Percentiles rank a stretch among this genome's conserved stretches.
Evolutionary conservation across 2,888 invertebrate genomes (phyloP).

Genomic region (Zygaena filipendulae): DNA sequence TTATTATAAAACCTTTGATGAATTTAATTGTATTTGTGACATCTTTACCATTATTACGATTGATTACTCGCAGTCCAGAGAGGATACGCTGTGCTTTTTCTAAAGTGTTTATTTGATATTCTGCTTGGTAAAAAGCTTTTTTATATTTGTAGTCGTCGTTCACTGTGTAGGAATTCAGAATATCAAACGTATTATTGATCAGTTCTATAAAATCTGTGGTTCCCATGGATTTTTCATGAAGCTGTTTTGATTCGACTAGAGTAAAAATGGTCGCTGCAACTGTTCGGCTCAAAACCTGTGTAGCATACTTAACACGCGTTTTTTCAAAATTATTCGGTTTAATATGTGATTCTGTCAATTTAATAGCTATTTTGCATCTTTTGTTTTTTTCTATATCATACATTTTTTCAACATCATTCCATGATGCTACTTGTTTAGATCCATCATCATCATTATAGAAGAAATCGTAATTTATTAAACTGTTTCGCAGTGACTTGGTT

Average conservation of each 20-base stretch:
- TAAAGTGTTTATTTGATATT: conserved; percentile 9
- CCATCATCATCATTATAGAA: conserved; percentile 3
- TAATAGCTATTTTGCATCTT: conserved; percentile 9
- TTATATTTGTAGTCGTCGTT: conserved; percentile 8
- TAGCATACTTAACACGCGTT: conserved; percentile 13
- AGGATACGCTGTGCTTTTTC: conserved; percentile 4
- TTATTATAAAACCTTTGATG: conserved; percentile 5
- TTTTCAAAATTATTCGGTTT: conserved; percentile 14
- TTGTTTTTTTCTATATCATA: conserved; percentile 8
- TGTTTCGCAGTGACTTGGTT: conserved; percentile 8
- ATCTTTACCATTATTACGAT: conserved; percentile 1
- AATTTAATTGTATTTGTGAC: conserved; percentile 7
- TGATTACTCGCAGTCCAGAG: conserved; percentile 2
- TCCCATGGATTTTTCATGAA: conserved; percentile 4
- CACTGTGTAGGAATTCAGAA: conserved; percentile 9
- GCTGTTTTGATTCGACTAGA: conserved; percentile 4
- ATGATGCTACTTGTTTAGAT: conserved; percentile 5
- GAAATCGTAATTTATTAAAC: conserved; percentile 10
- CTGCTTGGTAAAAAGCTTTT: conserved; percentile 3
- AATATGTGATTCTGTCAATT: conserved; percentile 13
- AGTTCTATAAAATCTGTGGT: conserved; percentile 9
- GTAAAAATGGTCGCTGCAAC: conserved; percentile 9
- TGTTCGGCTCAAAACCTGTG: conserved; percentile 13
- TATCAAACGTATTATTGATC: conserved; percentile 11
- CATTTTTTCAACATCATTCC: conserved; percentile 8